These are phyloP conservation scores for Drosophila kepulauana DNA, from an alignment of 1,140 invertebrate genomes.

Conservation along the genomic window DNA sequence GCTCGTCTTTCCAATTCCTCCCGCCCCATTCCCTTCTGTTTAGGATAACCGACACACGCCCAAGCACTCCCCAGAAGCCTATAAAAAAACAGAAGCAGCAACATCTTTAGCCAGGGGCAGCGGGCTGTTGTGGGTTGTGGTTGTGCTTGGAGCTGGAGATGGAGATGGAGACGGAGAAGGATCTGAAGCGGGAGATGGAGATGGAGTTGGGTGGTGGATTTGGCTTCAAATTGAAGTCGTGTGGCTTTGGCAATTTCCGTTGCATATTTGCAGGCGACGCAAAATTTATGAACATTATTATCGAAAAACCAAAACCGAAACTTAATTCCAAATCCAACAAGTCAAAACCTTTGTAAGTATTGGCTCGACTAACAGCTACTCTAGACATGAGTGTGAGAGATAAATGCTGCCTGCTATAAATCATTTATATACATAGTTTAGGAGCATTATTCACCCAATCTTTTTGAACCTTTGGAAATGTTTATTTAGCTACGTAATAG, in stretches of 20 bases:
- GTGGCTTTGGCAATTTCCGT: constrained; percentile 78
- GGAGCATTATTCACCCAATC: too few species aligned
- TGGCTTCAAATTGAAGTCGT: constrained; percentile 60
- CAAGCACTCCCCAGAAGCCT: constrained; percentile 51
- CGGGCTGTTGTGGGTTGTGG: not conserved
- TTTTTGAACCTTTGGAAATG: too few species aligned
- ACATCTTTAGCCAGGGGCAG: constrained; percentile 29
- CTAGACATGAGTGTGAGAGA: not conserved
- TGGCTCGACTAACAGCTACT: constrained; percentile 7
- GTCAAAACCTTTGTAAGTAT: not conserved
- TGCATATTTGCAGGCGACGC: constrained; percentile 79
- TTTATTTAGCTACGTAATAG: too few species aligned
- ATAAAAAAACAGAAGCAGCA: constrained; percentile 54
- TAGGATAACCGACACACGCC: constrained; percentile 49
- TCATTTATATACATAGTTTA: too few species aligned
- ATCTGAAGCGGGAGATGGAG: not conserved
- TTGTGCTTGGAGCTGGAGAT: not conserved
- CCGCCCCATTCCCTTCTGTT: not conserved
- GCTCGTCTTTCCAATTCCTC: constrained; percentile 24
- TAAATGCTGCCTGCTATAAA: not conserved
- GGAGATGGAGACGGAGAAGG: not conserved
- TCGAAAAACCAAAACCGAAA: constrained; percentile 42
- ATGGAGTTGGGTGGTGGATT: constrained; percentile 17
- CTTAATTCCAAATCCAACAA: constrained; percentile 37
- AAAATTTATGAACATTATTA: constrained; percentile 74